phyloP scores from a whole-genome alignment of 2,888 invertebrate genomes.

The Mayetiola destructor region DNA sequence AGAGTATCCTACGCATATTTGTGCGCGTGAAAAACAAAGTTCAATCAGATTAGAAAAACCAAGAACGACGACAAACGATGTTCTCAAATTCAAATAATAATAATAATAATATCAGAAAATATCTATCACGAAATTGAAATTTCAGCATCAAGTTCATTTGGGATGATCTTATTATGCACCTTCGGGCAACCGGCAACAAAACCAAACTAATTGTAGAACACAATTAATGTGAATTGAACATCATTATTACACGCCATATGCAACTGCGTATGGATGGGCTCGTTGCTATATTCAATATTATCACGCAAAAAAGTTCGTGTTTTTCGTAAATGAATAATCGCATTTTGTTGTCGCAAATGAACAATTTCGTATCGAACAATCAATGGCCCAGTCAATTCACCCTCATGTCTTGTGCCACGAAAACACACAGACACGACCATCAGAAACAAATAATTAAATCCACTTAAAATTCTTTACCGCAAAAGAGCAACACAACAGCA shows the following conservation, averaged over 20 bases:
- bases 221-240: neutral
- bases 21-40: conserved; percentile 3
- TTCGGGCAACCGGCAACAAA: no score
- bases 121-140: no score
- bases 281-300: no score
- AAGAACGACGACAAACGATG: neutral
- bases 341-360: neutral
- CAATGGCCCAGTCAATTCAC: neutral
- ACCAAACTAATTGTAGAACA: neutral
- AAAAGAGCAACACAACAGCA: no score
- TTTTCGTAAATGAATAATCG: conserved; percentile 1
- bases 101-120: no score
- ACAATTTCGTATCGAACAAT: neutral
- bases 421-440: neutral
- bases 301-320: neutral
- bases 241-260: conserved; percentile 12
- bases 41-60: conserved; percentile 6
- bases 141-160: neutral
- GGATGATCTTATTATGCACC: conserved; percentile 1
- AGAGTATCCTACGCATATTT: no score
- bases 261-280: no score
- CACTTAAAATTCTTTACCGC: conserved; percentile 11
- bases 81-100: no score
- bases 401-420: neutral
- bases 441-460: conserved; percentile 4